A percentile compares a stretch with the other conserved stretches of the same genome.
These are phyloP conservation scores for Triplophysa yarkandensis DNA, from an alignment of 2,797 vertebrate genomes.

Conservation along the genomic window DNA sequence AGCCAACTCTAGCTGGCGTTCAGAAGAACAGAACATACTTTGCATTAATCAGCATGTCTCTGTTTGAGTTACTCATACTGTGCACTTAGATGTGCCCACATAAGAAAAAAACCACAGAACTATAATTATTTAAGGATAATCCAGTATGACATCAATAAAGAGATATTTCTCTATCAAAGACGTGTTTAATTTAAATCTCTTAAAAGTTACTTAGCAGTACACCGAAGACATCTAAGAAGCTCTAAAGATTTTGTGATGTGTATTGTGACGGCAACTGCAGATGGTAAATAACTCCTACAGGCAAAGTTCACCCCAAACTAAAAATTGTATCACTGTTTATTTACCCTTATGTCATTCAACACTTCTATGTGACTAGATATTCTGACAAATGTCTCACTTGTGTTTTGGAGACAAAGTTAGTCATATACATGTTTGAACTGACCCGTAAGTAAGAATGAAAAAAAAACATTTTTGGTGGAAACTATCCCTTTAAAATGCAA, in stretches of 20 bases:
- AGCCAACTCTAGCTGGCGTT: conserved; percentile 46
- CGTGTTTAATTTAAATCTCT: background rate
- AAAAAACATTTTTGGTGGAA: too few relatives aligned
- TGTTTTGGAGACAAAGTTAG: too few relatives aligned
- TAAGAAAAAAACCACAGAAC: conserved; percentile 19
- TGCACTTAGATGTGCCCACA: conserved; percentile 46
- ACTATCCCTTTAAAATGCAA: background rate
- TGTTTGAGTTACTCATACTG: conserved; percentile 43
- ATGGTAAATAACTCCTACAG: background rate
- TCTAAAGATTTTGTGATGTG: background rate
- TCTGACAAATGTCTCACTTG: too few relatives aligned
- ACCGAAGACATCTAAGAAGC: background rate
- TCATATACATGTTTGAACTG: too few relatives aligned
- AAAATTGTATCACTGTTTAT: too few relatives aligned
- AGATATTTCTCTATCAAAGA: background rate
- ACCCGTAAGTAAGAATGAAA: too few relatives aligned
- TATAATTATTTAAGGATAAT: conserved; percentile 9
- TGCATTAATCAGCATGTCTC: conserved; percentile 28
- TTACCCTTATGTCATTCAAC: background rate
- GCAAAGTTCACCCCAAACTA: too few relatives aligned
- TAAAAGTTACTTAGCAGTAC: background rate
- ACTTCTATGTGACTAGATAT: too few relatives aligned
- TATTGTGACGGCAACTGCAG: background rate
- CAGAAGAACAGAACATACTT: conserved; percentile 39
- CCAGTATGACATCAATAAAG: background rate